These are phyloP conservation scores for Lasioglossum marginatum DNA, from an alignment of 2,888 invertebrate species.

Conservation along the genomic window DNA sequence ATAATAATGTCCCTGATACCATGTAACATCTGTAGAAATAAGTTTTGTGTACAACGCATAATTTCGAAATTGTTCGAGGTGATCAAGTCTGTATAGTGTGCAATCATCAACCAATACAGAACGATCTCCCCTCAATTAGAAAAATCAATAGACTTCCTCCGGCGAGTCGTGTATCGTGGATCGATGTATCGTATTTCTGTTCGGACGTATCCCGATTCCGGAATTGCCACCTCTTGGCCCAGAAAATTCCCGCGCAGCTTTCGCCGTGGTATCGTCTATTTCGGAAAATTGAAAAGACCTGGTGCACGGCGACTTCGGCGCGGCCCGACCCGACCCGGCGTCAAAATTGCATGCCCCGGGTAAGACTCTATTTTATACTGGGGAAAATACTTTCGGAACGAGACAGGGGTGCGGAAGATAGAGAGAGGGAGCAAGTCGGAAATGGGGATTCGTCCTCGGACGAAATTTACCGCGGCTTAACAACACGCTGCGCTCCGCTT, in stretches of 20 bases:
- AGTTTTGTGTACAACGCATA: no score
- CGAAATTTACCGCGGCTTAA: conserved; percentile 46
- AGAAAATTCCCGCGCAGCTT: conserved; percentile 23
- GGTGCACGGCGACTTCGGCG: background rate
- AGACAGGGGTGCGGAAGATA: background rate
- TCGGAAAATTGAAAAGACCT: conserved; percentile 35
- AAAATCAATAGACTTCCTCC: background rate
- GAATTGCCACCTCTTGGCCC: background rate
- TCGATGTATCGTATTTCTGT: background rate
- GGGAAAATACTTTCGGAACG: conserved; percentile 7
- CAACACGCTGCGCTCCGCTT: background rate
- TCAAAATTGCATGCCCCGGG: conserved; percentile 25
- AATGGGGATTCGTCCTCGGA: conserved; percentile 14
- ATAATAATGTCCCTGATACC: no score
- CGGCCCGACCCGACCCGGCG: background rate
- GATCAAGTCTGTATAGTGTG: background rate
- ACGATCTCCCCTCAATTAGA: background rate
- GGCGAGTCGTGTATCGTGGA: background rate
- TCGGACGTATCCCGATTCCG: background rate
- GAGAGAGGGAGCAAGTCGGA: background rate
- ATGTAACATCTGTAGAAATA: no score
- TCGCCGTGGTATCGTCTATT: conserved; percentile 12
- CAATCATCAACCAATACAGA: background rate
- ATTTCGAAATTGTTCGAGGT: no score
- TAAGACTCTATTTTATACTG: conserved; percentile 16